These are phyloP conservation scores for Melieria omissa DNA, from an alignment of 2,888 invertebrate genomes.

Conservation along the genomic window DNA sequence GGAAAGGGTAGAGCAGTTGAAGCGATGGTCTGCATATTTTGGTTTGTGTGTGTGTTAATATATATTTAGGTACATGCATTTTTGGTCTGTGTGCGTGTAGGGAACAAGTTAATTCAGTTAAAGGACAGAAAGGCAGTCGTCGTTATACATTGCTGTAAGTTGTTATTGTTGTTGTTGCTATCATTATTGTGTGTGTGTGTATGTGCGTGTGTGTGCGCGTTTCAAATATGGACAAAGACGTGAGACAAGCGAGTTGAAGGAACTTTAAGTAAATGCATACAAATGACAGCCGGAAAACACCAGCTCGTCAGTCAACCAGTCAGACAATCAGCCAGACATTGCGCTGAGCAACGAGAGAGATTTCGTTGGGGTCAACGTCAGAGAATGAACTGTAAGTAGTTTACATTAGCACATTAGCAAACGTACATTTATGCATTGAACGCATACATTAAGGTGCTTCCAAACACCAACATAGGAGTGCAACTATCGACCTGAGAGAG, in stretches of 20 bases:
- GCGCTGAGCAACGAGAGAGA: no score
- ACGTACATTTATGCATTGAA: no score
- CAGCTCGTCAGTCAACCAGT: no score
- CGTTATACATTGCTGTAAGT: constrained; percentile 6
- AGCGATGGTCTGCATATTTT: constrained; percentile 6
- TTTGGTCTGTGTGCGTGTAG: constrained; percentile 23
- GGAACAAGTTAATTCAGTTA: constrained; percentile 65
- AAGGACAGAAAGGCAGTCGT: constrained; percentile 58
- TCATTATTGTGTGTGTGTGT: constrained; percentile 25
- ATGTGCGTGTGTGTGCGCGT: constrained; percentile 54
- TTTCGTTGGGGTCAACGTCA: no score
- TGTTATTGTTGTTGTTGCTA: constrained; percentile 21
- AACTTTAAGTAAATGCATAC: constrained; percentile 65
- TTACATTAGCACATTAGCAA: no score
- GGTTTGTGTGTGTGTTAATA: constrained; percentile 10
- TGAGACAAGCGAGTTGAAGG: constrained; percentile 41
- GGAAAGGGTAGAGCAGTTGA: background rate
- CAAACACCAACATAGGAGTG: no score
- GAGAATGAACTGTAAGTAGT: no score
- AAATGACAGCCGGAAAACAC: constrained; percentile 62
- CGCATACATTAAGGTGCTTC: no score
- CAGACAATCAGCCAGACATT: no score
- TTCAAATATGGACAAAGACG: background rate
- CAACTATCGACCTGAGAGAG: no score
- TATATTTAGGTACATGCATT: background rate